phyloP scores from a whole-genome alignment of 2,888 invertebrate genomes.

The Podotricha telesiphe region DNA sequence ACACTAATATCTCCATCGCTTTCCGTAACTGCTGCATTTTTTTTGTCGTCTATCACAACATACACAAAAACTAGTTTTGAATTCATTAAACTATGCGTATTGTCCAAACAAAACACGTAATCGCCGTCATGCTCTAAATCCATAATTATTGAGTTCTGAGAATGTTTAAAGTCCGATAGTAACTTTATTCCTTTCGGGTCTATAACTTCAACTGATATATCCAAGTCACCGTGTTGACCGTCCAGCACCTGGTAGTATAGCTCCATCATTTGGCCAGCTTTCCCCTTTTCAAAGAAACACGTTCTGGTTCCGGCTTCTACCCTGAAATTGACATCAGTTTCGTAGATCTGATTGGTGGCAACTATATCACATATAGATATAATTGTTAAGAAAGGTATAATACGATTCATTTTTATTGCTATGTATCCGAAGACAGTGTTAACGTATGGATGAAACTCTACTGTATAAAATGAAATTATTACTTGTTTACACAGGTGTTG shows the following conservation, averaged over 20 bases:
- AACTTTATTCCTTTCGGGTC: constrained; percentile 86
- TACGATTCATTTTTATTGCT: constrained; percentile 24
- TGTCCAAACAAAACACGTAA: constrained; percentile 93
- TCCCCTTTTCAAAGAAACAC: constrained; percentile 69
- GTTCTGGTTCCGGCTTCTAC: constrained; percentile 67
- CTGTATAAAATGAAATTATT: neutral
- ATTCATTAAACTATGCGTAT: constrained; percentile 91
- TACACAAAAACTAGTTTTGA: constrained; percentile 92
- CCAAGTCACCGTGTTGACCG: constrained; percentile 92
- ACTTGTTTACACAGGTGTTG: constrained; percentile 53
- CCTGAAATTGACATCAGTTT: constrained; percentile 68
- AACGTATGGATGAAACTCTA: constrained; percentile 8
- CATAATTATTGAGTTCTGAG: constrained; percentile 87
- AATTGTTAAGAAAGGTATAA: constrained; percentile 16
- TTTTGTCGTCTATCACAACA: constrained; percentile 86
- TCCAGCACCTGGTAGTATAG: constrained; percentile 85
- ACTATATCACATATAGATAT: constrained; percentile 45
- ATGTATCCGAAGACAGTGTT: neutral
- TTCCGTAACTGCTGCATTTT: constrained; percentile 49
- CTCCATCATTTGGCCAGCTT: constrained; percentile 68
- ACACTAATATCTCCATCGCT: constrained; percentile 55
- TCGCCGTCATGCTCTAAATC: constrained; percentile 86
- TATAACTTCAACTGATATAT: constrained; percentile 89
- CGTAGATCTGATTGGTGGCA: constrained; percentile 54
- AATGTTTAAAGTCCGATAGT: constrained; percentile 86